A percentile compares a stretch with the other conserved stretches of the same genome.
Conservation (phyloP, 2,113 vertebrate genomes). For the Paracanthobrama guichenoti region DNA sequence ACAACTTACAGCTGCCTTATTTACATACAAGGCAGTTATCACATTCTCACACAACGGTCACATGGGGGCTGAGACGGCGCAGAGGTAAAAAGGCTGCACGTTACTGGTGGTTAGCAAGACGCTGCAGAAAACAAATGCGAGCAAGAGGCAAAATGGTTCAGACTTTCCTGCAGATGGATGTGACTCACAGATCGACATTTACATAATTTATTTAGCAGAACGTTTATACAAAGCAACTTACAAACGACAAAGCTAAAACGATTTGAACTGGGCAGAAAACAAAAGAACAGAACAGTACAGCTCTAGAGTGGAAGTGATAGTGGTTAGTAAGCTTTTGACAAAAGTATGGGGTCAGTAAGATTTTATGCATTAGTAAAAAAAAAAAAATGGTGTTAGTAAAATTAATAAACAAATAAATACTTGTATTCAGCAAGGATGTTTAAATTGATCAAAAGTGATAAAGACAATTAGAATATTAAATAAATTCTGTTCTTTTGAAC, state of each 20-base stretch:
- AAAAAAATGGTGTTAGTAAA: no score
- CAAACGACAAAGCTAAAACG: background rate
- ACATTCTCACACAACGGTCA: background rate
- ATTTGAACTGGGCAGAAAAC: background rate
- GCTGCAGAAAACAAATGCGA: background rate
- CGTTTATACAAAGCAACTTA: background rate
- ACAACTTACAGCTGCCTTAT: background rate
- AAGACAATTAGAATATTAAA: background rate
- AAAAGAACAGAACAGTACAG: background rate
- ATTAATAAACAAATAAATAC: background rate
- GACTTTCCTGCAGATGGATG: background rate
- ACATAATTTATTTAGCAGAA: background rate
- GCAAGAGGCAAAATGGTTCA: background rate
- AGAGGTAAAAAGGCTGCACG: background rate
- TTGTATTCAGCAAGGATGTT: background rate
- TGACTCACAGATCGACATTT: background rate
- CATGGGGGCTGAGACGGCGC: background rate
- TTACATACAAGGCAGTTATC: conserved; percentile 26
- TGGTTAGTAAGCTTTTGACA: background rate
- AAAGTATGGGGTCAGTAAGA: background rate
- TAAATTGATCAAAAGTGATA: background rate
- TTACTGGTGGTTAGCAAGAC: background rate
- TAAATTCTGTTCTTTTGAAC: background rate
- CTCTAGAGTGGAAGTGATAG: background rate
- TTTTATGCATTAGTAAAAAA: no score